Evolutionary conservation across 2,888 invertebrate genomes (phyloP), one percentile per base, ranked within the genome.

Genomic region (Tipula unca): DNA sequence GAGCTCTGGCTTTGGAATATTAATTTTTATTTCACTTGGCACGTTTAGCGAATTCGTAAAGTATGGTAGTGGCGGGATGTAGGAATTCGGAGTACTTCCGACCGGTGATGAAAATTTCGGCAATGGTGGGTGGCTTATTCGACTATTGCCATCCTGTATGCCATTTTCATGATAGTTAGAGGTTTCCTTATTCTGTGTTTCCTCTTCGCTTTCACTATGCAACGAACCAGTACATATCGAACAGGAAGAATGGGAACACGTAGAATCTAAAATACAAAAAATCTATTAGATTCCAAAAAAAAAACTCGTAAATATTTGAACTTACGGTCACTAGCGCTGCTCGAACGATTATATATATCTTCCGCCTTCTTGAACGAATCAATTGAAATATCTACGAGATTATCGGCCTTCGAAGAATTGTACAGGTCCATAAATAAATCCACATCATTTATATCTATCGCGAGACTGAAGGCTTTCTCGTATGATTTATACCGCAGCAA

Each of bases 391-490:
- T 93, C 93, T 1, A 87, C 86, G 1, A 91, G 89, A 1, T 93
- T 92, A 86, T 93, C 92, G 42, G 92, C 91, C 85, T 92, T 91
- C n/a, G 96, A 95, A 82, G 94, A 93, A 91, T 95, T 95, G 89
- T 94, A 94, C 86, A 96, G 92, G 91, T 97, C 97, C 94, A 95
- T 94, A 89, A 96, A 97, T 86, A 97, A 92, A 91, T 98, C 97
- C 90, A 96, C 95, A 89, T 96, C 96, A 85, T 94, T 94, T 87
- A 97, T 93, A 90, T 97, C 97, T 87, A 97, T 95, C 0, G 96
- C 97, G 86, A 97, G 91, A 86, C 96, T 93, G 88, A 97, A 95
- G 1, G 97, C 96, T 89, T 96, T 97, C 89, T 95, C 95, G 89
- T 94, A 93, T 88, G 95, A 92, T 85, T 94, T 93, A 87, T 95